Conservation (phyloP, 2,113 vertebrate genomes). For the Neolamprologus tretocephalus region DNA sequence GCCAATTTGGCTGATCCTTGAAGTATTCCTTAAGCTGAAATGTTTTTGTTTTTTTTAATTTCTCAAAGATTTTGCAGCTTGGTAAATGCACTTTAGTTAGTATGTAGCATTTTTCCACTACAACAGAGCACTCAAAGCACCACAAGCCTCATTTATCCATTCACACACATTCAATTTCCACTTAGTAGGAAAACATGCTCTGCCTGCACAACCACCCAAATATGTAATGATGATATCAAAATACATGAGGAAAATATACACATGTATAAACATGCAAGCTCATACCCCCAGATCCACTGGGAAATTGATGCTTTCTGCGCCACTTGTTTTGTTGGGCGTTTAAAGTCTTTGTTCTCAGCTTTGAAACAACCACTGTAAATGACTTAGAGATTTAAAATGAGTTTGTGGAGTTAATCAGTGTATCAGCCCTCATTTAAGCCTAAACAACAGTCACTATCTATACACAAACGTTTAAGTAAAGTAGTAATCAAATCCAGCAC, state of each 20-base stretch:
- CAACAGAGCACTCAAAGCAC: background rate
- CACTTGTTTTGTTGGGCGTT: background rate
- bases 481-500: background rate
- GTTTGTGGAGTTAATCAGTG: background rate
- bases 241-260: background rate
- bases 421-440: background rate
- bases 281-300: background rate
- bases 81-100: background rate
- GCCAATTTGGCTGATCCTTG: background rate
- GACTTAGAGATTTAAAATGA: background rate
- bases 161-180: background rate
- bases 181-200: background rate
- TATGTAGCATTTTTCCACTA: background rate
- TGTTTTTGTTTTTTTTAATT: rapidly evolving
- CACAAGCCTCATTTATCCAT: background rate
- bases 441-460: background rate
- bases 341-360: background rate
- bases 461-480: background rate
- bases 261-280: background rate
- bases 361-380: background rate
- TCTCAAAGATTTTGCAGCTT: background rate
- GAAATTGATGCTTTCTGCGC: background rate
- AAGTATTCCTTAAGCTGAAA: background rate
- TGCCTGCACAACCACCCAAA: background rate
- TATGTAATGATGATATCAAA: background rate